Base-by-base conservation (phyloP, 2,888 invertebrate species). In the Eugnorisma glareosa region DNA sequence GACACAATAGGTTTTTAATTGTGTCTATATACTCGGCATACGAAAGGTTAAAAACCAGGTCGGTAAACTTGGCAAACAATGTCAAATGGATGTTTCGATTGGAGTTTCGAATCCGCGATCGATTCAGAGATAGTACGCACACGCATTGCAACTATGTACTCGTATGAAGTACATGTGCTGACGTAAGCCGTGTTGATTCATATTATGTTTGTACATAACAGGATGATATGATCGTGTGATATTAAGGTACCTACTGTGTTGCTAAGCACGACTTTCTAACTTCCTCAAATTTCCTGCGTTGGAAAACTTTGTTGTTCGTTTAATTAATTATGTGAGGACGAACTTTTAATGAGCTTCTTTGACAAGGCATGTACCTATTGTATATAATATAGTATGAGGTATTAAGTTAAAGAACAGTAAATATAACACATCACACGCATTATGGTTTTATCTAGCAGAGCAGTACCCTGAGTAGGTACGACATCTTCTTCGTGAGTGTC, bases 81-180 rank as follows among this genome's bases (percentile, higher is more conserved):
- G 77, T 85, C 77, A 76, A 80, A 87, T 83, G 81, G 75, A 80
- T 86, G 54, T 57, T 82, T 83, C 79, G 83, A 83, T 85, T 78
- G 63, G 24, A 71, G 75, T 77, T 82, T 70, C 79, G 69, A 82
- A 73, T 77, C 48, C 40, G 40, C n/a, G 73, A 79, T 84, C 66
- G 51, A 68, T 77, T 64, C 63, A n/a, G 40, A 77, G 85, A 86
- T 86, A 83, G 79, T 51, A 59, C 73, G 51, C n/a, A 67, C 43
- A 73, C 35, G 73, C 73, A 67, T 40, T 43, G 64, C 40, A 66
- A 57, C 40, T 40, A 35, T 73, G 35, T n/a, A n/a, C n/a, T n/a
- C n/a, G n/a, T 57, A 43, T 54, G 59, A 57, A 45, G 69, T 79
- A 74, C 15, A 59, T 6, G 6, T 35, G 18, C 10, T 75, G 51